A percentile compares a stretch with the other conserved stretches of the same genome.
phyloP scores from a whole-genome alignment of 2,113 vertebrate genomes.

The Entelurus aequoreus region DNA sequence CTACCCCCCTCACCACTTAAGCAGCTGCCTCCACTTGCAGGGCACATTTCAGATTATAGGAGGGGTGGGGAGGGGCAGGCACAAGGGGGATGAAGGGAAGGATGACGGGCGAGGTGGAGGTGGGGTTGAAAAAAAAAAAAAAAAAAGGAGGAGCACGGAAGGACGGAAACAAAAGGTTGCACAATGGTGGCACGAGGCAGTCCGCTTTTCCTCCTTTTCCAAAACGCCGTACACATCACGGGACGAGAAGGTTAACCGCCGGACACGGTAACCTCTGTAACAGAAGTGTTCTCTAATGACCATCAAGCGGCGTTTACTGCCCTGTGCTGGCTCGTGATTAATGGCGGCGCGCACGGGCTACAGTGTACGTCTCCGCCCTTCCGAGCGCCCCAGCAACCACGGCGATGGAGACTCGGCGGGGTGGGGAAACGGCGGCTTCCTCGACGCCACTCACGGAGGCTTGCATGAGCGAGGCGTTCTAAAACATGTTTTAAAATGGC shows the following conservation, averaged over 20 bases:
- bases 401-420: constrained; percentile 23
- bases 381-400: constrained; percentile 21
- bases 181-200: constrained; percentile 66
- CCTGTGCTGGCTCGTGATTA: constrained; percentile 47
- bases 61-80: constrained; percentile 60
- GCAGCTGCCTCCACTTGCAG: constrained; percentile 80
- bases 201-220: constrained; percentile 36
- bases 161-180: constrained; percentile 68
- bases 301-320: constrained; percentile 64
- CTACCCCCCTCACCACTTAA: constrained; percentile 56
- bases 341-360: constrained; percentile 38
- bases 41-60: constrained; percentile 67
- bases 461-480: not conserved
- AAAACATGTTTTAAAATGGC: too few species aligned
- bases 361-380: constrained; percentile 7
- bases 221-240: constrained; percentile 52
- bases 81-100: constrained; percentile 18
- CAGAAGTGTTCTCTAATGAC: constrained; percentile 67
- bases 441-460: not conserved
- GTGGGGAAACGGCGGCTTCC: constrained; percentile 21
- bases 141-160: constrained; percentile 28
- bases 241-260: constrained; percentile 66
- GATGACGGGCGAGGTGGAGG: constrained; percentile 18
- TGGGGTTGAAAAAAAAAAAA: not conserved
- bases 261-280: constrained; percentile 66